Evolutionary conservation across 2,797 vertebrate species (phyloP).

Genomic region (Pseudotriccus pelzelni): DNA sequence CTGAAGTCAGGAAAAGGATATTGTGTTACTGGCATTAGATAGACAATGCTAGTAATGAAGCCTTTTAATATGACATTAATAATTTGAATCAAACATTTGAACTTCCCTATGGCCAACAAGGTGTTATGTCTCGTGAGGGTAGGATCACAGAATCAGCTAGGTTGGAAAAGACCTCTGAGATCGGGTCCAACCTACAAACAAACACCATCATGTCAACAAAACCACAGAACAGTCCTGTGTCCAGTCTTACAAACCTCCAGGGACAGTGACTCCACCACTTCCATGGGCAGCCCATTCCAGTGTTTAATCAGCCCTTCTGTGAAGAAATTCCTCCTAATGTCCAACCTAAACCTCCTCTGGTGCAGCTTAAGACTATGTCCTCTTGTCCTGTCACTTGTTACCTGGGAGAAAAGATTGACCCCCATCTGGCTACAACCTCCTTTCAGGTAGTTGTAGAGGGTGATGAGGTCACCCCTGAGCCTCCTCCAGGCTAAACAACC

Average conservation of each 20-base stretch:
- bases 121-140: neutral
- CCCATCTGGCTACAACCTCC: neutral
- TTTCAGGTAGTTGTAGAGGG: neutral
- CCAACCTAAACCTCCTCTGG: neutral
- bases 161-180: neutral
- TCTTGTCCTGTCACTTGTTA: neutral
- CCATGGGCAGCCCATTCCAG: neutral
- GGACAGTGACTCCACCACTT: accelerated
- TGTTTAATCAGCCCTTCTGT: neutral
- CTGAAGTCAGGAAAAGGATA: neutral
- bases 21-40: neutral
- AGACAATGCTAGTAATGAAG: neutral
- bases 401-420: too few species aligned
- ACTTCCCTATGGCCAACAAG: neutral
- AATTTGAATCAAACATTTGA: neutral
- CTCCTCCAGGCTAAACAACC: neutral
- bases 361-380: neutral
- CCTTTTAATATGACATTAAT: neutral
- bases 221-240: neutral
- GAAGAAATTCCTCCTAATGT: neutral
- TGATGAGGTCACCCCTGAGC: accelerated
- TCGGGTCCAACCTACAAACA: neutral
- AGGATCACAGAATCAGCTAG: neutral
- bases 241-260: neutral
- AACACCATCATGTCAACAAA: neutral